phyloP scores from a whole-genome alignment of 2,797 vertebrate species.

The Sebastes iracundus region DNA sequence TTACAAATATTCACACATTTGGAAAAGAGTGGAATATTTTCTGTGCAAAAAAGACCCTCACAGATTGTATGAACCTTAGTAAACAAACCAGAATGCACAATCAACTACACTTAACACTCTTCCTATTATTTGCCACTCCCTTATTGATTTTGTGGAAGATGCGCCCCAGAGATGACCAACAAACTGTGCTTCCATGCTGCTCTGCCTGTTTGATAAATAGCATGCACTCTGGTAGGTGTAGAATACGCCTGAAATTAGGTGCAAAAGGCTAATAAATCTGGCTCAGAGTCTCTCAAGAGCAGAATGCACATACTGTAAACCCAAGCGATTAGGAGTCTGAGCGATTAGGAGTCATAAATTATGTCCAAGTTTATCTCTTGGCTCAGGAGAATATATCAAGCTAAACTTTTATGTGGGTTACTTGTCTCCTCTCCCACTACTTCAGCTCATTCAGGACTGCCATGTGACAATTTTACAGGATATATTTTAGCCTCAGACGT shows the following conservation, averaged over 20 bases:
- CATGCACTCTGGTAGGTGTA: not conserved
- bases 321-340: not conserved
- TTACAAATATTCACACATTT: not conserved
- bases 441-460: not conserved
- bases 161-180: not conserved
- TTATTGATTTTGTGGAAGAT: not conserved
- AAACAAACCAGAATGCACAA: not conserved
- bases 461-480: not conserved
- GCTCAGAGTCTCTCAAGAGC: not conserved
- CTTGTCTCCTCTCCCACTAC: not conserved
- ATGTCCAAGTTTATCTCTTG: not conserved
- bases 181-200: not conserved
- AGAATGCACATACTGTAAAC: slow-evolving; percentile 9
- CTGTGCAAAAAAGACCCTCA: not conserved
- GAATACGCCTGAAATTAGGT: not conserved
- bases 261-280: slow-evolving; percentile 14
- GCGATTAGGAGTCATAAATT: not conserved
- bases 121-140: not conserved
- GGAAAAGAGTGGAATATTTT: not conserved
- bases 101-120: not conserved
- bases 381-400: not conserved
- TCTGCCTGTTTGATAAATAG: slow-evolving; percentile 7
- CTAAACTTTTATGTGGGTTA: not conserved
- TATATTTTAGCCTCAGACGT: not conserved
- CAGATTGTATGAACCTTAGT: not conserved